These are phyloP conservation scores for Anarhynchus alexandrinus DNA, from an alignment of 2,113 vertebrate genomes.

Conservation along the genomic window DNA sequence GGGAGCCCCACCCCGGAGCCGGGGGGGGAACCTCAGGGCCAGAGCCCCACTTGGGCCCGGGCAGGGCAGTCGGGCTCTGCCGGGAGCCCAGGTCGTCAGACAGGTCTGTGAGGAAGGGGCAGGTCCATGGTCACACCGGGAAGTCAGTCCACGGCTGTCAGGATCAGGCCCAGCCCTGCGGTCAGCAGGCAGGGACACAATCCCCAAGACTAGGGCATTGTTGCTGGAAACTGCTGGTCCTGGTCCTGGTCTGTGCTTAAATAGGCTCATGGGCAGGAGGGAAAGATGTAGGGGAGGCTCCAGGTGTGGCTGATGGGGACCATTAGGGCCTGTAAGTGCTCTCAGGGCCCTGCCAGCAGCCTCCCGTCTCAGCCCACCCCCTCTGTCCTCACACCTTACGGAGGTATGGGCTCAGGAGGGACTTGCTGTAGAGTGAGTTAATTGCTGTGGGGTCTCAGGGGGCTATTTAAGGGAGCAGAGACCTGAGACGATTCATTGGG, in stretches of 20 bases:
- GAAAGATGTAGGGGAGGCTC: no score
- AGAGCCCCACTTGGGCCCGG: neutral
- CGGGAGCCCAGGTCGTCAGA: neutral
- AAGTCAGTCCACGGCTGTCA: neutral
- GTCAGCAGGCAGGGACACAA: neutral
- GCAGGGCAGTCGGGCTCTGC: neutral
- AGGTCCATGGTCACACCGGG: neutral
- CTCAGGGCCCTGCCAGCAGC: neutral
- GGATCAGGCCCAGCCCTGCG: neutral
- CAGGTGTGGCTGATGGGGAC: no score
- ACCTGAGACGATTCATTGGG: neutral
- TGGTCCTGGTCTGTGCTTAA: neutral
- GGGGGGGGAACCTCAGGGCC: no score
- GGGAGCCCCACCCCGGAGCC: neutral
- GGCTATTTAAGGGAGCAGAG: neutral
- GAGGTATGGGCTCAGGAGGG: neutral
- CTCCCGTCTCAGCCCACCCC: neutral
- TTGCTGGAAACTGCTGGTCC: neutral
- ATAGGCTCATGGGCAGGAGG: no score
- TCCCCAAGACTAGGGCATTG: fast-evolving
- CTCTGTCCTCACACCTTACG: neutral
- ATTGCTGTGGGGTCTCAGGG: neutral
- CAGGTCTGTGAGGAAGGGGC: neutral
- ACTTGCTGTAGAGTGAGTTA: neutral
- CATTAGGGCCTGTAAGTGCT: neutral